These are phyloP conservation scores for Australoheros scitulus DNA, from an alignment of 2,113 vertebrate species.

Conservation along the genomic window DNA sequence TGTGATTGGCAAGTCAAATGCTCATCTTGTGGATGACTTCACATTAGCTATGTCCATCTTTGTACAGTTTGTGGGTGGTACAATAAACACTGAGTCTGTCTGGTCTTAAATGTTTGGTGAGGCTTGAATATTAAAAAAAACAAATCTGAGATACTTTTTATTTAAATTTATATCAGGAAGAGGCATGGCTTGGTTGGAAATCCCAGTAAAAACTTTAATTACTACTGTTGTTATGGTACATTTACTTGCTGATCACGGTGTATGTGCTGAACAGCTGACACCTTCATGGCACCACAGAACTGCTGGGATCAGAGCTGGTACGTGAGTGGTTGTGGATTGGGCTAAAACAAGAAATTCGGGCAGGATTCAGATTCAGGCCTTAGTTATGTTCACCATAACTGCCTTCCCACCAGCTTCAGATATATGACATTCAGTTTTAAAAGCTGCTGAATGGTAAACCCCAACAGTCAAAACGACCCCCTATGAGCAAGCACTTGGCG, in stretches of 20 bases:
- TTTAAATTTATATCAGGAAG: background rate
- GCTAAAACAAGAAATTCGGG: background rate
- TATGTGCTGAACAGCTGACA: background rate
- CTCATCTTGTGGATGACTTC: too few species aligned
- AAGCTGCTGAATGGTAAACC: too few species aligned
- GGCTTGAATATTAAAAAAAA: background rate
- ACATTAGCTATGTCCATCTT: too few species aligned
- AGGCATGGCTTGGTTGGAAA: background rate
- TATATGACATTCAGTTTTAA: too few species aligned
- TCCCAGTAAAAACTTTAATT: background rate
- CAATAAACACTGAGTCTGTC: background rate
- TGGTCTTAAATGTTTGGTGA: background rate
- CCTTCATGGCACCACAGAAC: background rate
- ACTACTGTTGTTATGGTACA: background rate
- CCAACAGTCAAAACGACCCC: too few species aligned
- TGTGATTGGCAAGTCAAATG: background rate
- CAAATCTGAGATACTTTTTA: too few species aligned
- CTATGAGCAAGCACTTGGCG: too few species aligned
- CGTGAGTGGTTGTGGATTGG: too few species aligned
- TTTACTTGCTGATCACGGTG: background rate
- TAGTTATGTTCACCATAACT: background rate
- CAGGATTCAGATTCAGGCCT: background rate
- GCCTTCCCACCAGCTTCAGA: background rate
- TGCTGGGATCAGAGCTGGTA: background rate
- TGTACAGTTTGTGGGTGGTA: background rate